Evolutionary conservation across 2,113 vertebrate genomes (phyloP).

Genomic region (Heliornis fulica): DNA sequence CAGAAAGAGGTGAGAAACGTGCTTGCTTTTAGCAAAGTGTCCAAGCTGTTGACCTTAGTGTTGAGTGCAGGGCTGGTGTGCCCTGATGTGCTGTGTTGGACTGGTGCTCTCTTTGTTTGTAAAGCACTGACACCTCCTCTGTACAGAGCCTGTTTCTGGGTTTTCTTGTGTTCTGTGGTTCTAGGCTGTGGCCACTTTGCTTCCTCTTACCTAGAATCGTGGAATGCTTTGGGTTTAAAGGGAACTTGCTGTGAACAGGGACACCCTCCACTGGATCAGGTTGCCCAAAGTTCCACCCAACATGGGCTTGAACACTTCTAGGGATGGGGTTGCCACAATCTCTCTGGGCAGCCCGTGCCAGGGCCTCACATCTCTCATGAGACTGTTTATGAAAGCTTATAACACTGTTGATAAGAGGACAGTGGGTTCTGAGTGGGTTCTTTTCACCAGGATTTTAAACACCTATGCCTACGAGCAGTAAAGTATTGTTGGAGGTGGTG

Average conservation of each 20-base stretch:
- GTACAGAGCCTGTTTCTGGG: neutral
- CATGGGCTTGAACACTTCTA: too few species aligned
- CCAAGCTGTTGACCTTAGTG: neutral
- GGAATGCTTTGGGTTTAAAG: too few species aligned
- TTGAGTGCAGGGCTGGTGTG: neutral
- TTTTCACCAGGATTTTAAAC: neutral
- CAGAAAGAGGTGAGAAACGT: neutral
- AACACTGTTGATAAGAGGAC: neutral
- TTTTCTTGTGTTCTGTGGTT: neutral
- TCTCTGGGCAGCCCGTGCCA: too few species aligned
- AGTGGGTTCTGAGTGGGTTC: neutral
- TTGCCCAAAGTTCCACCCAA: too few species aligned
- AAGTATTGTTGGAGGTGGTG: neutral
- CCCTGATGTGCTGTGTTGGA: neutral
- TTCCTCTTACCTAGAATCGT: neutral
- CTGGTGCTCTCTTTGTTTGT: neutral
- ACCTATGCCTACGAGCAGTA: fast-evolving
- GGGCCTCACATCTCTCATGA: neutral
- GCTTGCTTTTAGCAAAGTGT: neutral
- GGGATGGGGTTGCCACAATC: too few species aligned
- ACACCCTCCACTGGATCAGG: too few species aligned
- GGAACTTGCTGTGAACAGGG: too few species aligned
- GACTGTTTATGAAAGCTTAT: neutral
- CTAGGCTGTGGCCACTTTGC: neutral
- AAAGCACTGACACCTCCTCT: neutral